These are phyloP conservation scores for Phyto melanocephala DNA, from an alignment of 2,888 invertebrate genomes.

Conservation along the genomic window DNA sequence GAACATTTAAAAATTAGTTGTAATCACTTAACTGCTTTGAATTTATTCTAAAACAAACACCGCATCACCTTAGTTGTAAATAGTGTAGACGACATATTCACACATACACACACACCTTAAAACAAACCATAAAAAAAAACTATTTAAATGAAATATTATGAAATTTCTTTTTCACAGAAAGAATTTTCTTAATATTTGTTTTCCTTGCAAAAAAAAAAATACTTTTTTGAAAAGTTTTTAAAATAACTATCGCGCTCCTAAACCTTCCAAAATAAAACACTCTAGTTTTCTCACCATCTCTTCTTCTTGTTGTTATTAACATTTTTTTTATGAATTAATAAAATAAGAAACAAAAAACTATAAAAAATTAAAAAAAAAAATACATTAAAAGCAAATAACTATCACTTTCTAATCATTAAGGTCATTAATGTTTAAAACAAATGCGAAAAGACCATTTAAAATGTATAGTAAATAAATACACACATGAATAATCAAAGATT, in stretches of 20 bases:
- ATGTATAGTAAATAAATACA: constrained; percentile 37
- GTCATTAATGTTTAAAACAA: constrained; percentile 48
- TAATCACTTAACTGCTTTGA: no score
- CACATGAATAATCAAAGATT: constrained; percentile 18
- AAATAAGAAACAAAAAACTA: constrained; percentile 1
- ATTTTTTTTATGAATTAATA: constrained; percentile 5
- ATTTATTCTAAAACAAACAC: no score
- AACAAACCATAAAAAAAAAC: constrained; percentile 35
- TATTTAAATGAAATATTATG: constrained; percentile 36
- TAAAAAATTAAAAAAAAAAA: constrained; percentile 1
- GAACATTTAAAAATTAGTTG: no score
- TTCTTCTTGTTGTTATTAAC: constrained; percentile 53
- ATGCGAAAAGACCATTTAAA: constrained; percentile 56
- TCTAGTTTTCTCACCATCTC: constrained; percentile 56
- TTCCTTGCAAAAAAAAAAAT: constrained; percentile 20
- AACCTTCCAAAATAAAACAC: constrained; percentile 22
- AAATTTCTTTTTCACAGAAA: constrained; percentile 18
- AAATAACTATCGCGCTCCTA: constrained; percentile 40
- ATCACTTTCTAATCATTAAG: constrained; percentile 47
- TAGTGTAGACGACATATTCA: background rate
- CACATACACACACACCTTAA: background rate
- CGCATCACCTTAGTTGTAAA: no score
- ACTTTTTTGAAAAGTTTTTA: constrained; percentile 33
- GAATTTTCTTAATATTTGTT: constrained; percentile 33
- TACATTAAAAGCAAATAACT: constrained; percentile 42